Conservation (phyloP, 2,888 invertebrate species). For the Drosophila paracracens region DNA sequence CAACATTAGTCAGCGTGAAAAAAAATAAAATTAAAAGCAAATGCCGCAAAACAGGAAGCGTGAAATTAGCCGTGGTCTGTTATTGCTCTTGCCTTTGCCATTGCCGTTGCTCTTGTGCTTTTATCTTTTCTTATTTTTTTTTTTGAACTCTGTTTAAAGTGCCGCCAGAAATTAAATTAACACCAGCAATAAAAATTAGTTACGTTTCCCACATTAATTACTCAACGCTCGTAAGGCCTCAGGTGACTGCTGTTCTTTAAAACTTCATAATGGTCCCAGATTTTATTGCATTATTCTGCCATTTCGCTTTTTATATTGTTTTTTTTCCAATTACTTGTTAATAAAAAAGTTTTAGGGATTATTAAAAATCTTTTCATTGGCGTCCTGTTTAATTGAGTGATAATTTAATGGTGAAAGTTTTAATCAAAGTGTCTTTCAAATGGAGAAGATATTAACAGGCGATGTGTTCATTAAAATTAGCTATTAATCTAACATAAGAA, state of each 20-base stretch:
- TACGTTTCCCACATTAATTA: slow-evolving; percentile 52
- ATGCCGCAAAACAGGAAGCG: slow-evolving; percentile 48
- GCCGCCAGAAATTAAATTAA: slow-evolving; percentile 48
- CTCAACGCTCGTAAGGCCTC: slow-evolving; percentile 19
- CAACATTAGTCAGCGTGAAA: slow-evolving; percentile 54
- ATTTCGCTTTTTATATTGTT: neutral
- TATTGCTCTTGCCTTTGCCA: slow-evolving; percentile 9
- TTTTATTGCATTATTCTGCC: slow-evolving; percentile 18
- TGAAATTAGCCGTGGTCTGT: slow-evolving; percentile 40
- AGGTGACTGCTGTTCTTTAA: slow-evolving; percentile 10
- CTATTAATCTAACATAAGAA: neutral
- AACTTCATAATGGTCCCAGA: slow-evolving; percentile 17
- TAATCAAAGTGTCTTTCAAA: neutral
- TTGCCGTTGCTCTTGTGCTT: neutral
- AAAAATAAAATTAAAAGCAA: slow-evolving; percentile 2
- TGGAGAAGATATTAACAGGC: neutral
- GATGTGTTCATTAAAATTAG: neutral
- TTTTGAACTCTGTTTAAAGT: slow-evolving; percentile 24
- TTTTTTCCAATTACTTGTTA: neutral
- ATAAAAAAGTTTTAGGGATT: slow-evolving; percentile 3
- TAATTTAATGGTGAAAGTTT: neutral
- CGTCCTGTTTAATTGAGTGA: slow-evolving; percentile 4
- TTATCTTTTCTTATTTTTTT: slow-evolving; percentile 14
- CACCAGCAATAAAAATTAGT: slow-evolving; percentile 37
- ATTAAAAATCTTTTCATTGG: neutral